Percentiles rank a stretch among this genome's conserved stretches.
Conservation (phyloP, 2,113 vertebrate species). For the Mirza zaza region DNA sequence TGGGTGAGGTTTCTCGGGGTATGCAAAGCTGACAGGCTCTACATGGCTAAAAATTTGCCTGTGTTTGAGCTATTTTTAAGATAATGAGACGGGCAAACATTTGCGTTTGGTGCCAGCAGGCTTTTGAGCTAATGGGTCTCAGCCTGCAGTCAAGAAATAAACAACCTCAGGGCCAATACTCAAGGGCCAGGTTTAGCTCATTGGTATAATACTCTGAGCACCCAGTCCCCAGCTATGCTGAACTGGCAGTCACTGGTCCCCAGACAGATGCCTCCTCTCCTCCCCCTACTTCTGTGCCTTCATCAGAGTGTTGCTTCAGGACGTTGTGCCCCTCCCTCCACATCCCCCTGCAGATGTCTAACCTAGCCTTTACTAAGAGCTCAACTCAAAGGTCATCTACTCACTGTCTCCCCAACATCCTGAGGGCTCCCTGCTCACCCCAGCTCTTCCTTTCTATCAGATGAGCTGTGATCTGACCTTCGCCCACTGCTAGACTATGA, state of each 20-base stretch:
- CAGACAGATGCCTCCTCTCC: background rate
- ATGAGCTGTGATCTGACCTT: background rate
- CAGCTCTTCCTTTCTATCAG: background rate
- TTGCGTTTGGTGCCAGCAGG: background rate
- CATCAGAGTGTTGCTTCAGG: background rate
- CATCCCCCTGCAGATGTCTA: no score
- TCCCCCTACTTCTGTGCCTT: accelerated
- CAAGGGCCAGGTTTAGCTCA: background rate
- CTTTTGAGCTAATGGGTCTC: background rate
- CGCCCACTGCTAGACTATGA: background rate
- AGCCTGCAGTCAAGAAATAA: background rate
- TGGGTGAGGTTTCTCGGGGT: background rate
- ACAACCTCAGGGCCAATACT: background rate
- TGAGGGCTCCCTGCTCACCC: background rate
- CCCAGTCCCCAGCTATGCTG: background rate
- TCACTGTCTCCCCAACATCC: background rate
- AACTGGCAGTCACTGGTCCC: background rate
- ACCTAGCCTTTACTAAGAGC: background rate
- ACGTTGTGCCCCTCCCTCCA: no score
- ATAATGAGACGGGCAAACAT: background rate
- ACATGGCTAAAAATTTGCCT: background rate
- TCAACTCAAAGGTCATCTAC: background rate
- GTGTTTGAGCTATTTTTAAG: background rate
- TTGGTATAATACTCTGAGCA: background rate
- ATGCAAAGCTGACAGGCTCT: background rate